These are phyloP conservation scores for Hymenopus coronatus DNA, from an alignment of 2,888 invertebrate species.

Conservation along the genomic window DNA sequence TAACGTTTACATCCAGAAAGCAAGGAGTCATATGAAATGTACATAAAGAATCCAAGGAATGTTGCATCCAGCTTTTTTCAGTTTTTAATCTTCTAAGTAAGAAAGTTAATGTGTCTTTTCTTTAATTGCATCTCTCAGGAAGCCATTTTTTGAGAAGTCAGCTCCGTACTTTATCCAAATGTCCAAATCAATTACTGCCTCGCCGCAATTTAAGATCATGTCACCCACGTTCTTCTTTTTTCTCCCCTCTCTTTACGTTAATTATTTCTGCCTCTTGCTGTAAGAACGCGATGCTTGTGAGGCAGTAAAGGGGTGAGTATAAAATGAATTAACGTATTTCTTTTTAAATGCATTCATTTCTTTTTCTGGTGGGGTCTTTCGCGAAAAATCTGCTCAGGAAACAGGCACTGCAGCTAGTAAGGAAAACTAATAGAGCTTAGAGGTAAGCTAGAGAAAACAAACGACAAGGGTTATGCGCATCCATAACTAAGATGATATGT, in stretches of 20 bases:
- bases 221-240: neutral
- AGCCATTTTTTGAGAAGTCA: neutral
- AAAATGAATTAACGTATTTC: neutral
- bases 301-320: neutral
- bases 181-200: constrained; percentile 11
- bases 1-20: too few species aligned
- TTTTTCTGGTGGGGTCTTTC: neutral
- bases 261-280: neutral
- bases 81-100: constrained; percentile 7
- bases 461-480: too few species aligned
- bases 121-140: neutral
- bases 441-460: too few species aligned
- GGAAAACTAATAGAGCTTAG: too few species aligned
- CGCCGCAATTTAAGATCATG: neutral
- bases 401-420: too few species aligned
- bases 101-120: neutral
- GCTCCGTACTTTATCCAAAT: neutral
- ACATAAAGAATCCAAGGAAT: too few species aligned
- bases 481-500: too few species aligned
- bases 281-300: neutral
- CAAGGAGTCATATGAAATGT: too few species aligned
- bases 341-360: neutral
- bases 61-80: neutral
- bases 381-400: too few species aligned
- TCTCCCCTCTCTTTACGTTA: neutral